Evolutionary conservation across 2,113 vertebrate genomes (phyloP), one percentile per base, ranked within the genome.

Genomic region (Bucco capensis): DNA sequence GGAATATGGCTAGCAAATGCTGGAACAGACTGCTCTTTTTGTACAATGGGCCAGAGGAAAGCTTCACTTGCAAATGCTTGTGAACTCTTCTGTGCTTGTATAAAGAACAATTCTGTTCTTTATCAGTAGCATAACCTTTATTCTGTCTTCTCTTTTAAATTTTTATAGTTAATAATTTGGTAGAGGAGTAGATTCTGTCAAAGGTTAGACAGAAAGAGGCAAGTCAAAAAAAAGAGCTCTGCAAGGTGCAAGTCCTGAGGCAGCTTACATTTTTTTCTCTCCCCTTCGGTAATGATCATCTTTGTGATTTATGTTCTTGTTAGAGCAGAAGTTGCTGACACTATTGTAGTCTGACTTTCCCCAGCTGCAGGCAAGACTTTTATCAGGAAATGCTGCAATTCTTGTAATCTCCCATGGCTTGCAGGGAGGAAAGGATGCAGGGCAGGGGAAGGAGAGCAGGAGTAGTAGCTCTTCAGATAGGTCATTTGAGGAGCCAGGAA

Each of bases 311-410:
- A 53, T 57, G 46, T 69, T 83, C 81, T 89, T 71, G 44, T 81
- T 84, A 65, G 19, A 80, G 72, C 54, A 92, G 73, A 80, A 88
- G 66, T 71, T 79, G 40, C 66, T 0, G 0, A 33, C 16, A 3
- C 54, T 75, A 14, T 73, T 90, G 77, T 78, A 72, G 70, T 72
- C 67, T 69, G 25, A 91, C 81, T 93, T 93, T 33, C 49, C 64
- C 40, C 66, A 84, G 81, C 91, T 93, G 89, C 83, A 75, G 81
- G 70, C 70, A 79, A 69, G 86, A 33, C 21, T 84, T 93, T 57
- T 57, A 49, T 27, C 28, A 82, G 84, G 70, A 92, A 95, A 67
- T 61, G 49, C 81, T 84, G 40, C 62, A 71, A 14, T 84, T 84
- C 57, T 78, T 51, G n/a, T 37, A 64, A n/a, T 44, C 51, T 44